Evolutionary conservation across 2,797 vertebrate species (phyloP).

Genomic region (Helarctos malayanus): DNA sequence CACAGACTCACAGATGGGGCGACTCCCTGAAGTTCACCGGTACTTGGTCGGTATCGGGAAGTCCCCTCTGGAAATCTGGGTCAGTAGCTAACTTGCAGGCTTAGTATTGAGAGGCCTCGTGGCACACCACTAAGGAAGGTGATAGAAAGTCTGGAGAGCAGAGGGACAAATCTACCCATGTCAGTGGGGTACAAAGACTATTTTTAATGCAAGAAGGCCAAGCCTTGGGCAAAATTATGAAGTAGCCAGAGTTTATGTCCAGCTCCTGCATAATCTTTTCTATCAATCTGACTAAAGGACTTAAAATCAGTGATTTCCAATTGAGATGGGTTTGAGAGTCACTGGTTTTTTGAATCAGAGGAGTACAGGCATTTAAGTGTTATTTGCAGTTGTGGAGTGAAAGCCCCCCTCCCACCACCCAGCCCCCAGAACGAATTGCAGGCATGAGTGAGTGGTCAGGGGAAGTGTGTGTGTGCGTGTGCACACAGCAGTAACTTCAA

Average conservation of each 20-base stretch:
- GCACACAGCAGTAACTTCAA: too few species aligned
- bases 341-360: neutral
- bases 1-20: neutral
- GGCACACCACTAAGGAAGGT: neutral
- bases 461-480: neutral
- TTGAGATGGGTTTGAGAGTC: neutral
- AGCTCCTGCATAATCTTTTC: neutral
- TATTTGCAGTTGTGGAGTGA: neutral
- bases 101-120: neutral
- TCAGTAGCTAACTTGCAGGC: neutral
- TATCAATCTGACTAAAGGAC: neutral
- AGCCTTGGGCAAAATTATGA: neutral
- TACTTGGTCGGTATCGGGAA: neutral
- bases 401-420: rapidly evolving
- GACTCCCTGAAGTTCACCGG: neutral
- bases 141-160: neutral
- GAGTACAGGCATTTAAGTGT: neutral
- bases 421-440: neutral
- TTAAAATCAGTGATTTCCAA: neutral
- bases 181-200: too few species aligned
- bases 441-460: neutral
- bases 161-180: neutral
- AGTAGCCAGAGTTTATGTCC: neutral
- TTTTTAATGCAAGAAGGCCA: conserved; percentile 4
- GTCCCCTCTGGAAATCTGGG: neutral